phyloP scores from a whole-genome alignment of 2,797 vertebrate genomes.

The Vultur gryphus region DNA sequence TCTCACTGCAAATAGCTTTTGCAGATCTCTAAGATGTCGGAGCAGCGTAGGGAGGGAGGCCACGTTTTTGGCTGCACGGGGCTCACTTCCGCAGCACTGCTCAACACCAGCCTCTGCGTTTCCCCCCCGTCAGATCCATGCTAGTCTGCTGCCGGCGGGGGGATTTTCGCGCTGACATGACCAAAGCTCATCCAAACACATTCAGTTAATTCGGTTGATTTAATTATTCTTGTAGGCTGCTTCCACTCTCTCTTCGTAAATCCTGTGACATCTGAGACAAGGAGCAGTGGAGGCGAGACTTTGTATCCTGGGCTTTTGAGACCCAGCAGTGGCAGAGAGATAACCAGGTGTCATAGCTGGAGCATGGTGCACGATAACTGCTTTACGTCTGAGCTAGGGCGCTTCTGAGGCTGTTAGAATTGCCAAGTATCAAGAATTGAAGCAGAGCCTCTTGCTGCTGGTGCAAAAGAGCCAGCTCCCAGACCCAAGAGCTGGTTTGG shows the following conservation, averaged over 20 bases:
- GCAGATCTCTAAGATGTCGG: conserved; percentile 70
- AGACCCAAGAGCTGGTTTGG: neutral
- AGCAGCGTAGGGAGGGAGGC: conserved; percentile 34
- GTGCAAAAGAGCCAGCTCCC: neutral
- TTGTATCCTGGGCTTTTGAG: fast-evolving
- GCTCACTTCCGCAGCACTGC: neutral
- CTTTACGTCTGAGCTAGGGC: neutral
- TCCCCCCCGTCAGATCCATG: fast-evolving
- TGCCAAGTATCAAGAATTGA: neutral
- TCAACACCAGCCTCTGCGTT: neutral
- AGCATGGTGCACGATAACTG: fast-evolving
- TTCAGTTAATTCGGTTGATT: neutral
- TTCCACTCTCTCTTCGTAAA: neutral
- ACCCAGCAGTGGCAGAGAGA: neutral
- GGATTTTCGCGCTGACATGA: neutral
- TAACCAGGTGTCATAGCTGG: fast-evolving
- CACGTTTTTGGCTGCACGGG: neutral
- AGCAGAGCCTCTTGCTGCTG: neutral
- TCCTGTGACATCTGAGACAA: neutral
- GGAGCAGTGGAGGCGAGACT: neutral
- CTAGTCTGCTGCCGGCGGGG: neutral
- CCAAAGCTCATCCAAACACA: neutral
- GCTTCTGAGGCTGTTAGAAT: neutral
- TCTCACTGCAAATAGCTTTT: conserved; percentile 73
- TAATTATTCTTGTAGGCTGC: neutral